A percentile compares a stretch with the other conserved stretches of the same genome.
Conservation (phyloP, 2,797 vertebrate genomes). For the Danio choprae region DNA sequence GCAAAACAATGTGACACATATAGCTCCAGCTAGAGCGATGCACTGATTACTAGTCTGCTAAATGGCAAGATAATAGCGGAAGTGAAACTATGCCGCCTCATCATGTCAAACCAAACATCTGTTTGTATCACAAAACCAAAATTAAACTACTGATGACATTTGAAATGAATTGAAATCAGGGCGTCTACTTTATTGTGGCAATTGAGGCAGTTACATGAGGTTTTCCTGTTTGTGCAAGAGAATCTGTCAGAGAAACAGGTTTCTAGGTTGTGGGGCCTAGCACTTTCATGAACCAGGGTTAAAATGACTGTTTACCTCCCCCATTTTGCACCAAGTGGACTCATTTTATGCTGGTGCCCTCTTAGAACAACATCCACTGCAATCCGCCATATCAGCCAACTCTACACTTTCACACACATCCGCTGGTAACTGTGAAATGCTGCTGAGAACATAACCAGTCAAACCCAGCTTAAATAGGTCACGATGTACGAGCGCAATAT, state of each 20-base stretch:
- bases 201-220: slow-evolving; percentile 75
- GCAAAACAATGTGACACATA: slow-evolving; percentile 33
- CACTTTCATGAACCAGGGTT: slow-evolving; percentile 64
- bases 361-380: slow-evolving; percentile 68
- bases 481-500: slow-evolving; percentile 69
- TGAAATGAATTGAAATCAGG: slow-evolving; percentile 70
- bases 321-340: slow-evolving; percentile 60
- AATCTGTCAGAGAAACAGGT: slow-evolving; percentile 72
- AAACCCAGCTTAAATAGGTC: slow-evolving; percentile 81
- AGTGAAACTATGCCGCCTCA: slow-evolving; percentile 65
- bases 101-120: slow-evolving; percentile 67
- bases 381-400: slow-evolving; percentile 69
- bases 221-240: slow-evolving; percentile 83
- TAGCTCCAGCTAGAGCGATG: neutral
- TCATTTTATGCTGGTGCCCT: slow-evolving; percentile 18
- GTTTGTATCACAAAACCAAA: slow-evolving; percentile 60
- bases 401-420: slow-evolving; percentile 48
- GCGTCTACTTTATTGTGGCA: slow-evolving; percentile 73
- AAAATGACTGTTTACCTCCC: slow-evolving; percentile 66
- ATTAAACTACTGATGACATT: slow-evolving; percentile 66
- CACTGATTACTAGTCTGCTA: slow-evolving; percentile 51
- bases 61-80: slow-evolving; percentile 55
- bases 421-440: slow-evolving; percentile 7
- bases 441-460: slow-evolving; percentile 64
- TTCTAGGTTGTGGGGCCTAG: slow-evolving; percentile 82